Evolutionary conservation across 2,797 vertebrate genomes (phyloP).

Genomic region (Danio albolineatus): DNA sequence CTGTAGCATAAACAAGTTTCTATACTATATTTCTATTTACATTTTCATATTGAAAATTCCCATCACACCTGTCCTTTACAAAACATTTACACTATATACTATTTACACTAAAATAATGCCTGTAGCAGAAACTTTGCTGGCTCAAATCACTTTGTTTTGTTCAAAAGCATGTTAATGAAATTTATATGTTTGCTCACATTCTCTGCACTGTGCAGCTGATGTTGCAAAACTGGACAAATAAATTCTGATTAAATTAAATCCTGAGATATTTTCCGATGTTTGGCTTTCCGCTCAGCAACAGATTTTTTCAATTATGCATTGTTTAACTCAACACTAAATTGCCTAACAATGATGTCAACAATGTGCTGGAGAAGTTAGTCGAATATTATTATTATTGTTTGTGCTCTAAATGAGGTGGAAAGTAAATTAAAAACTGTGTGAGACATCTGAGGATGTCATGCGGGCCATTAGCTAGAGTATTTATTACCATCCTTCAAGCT

Average conservation of each 20-base stretch:
- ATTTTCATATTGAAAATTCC: neutral
- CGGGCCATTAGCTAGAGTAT: slow-evolving; percentile 1
- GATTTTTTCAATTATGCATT: slow-evolving; percentile 21
- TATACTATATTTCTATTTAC: too few species aligned
- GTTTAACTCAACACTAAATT: slow-evolving; percentile 10
- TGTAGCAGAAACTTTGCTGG: too few species aligned
- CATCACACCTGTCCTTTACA: neutral
- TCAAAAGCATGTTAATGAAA: neutral
- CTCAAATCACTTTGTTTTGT: neutral
- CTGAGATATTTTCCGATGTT: slow-evolving; percentile 23
- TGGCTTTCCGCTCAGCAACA: slow-evolving; percentile 18
- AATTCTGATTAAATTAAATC: neutral
- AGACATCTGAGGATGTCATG: neutral
- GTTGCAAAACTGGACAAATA: neutral
- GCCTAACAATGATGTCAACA: slow-evolving; percentile 30
- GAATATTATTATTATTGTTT: slow-evolving; percentile 29
- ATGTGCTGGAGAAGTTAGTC: slow-evolving; percentile 12
- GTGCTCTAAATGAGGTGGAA: slow-evolving; percentile 26
- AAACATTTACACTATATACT: too few species aligned
- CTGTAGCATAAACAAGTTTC: too few species aligned
- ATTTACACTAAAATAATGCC: neutral
- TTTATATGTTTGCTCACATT: neutral
- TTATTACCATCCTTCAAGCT: slow-evolving; percentile 15
- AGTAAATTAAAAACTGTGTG: slow-evolving; percentile 19
- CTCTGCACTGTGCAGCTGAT: neutral